Evolutionary conservation across 2,888 invertebrate genomes (phyloP), one percentile per base, ranked within the genome.

Genomic region (Dusona sp.): DNA sequence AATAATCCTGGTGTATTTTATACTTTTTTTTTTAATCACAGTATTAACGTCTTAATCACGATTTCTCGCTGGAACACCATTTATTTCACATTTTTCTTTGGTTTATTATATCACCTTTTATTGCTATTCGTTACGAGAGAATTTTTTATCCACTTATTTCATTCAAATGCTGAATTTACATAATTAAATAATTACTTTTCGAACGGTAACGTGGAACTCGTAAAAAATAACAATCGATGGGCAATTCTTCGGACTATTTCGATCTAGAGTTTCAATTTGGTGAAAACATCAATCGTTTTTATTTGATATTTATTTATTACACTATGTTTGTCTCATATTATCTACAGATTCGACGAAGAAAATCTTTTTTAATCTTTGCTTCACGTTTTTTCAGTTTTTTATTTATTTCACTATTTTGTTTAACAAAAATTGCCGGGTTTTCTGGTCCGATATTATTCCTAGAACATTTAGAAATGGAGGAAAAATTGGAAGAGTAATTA

Each of bases 21-120:
- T 54, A 25, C 48, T 65, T 25, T 8, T 16, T 29, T 51, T n/a
- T 57, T 70, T 73, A 51, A 13, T 36, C n/a, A 42, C 33, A n/a
- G 45, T 51, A 68, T 84, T 68, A 73, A 80, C 68, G 45, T 68
- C 68, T 79, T 13, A 79, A 79, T 79, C 70, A 25, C 19, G 25
- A 57, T 45, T 70, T 25, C 25, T 29, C 11, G 19, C 11, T 61
- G 3, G n/a, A 45, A 68, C n/a, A 25, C 29, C 29, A 16, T 61
- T 61, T 29, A 16, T 42, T 48, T 33, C 29, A 51, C 29, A 7
- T n/a, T 19, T 33, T 51, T 36, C 4, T 72, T 51, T 29, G 0
- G 0, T 19, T 16, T 13, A 16, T 13, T 29, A 45, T 29, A 29
- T 13, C 1, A 6, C 3, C 6, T 61, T 61, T 29, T 29, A 61